These are phyloP conservation scores for Etheostoma cragini DNA, from an alignment of 2,113 vertebrate genomes.

Conservation along the genomic window DNA sequence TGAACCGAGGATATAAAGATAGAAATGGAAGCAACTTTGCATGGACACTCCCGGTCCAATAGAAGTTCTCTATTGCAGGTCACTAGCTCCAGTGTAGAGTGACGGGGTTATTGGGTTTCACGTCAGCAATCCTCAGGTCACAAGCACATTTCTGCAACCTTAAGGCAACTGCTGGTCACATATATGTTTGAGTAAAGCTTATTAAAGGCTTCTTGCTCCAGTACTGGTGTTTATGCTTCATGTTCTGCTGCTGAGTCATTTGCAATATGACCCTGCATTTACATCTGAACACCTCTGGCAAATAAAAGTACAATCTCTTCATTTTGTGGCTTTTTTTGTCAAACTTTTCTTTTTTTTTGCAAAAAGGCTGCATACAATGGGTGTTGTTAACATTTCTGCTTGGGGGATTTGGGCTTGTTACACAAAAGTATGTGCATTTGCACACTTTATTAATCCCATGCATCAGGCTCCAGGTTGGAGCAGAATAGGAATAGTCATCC, in stretches of 20 bases:
- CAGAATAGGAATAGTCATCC: slow-evolving; percentile 33
- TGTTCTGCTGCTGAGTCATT: slow-evolving; percentile 42
- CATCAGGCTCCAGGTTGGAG: slow-evolving; percentile 18
- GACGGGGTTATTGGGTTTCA: slow-evolving; percentile 23
- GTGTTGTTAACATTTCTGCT: neutral
- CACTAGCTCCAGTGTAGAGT: slow-evolving; percentile 8
- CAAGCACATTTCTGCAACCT: slow-evolving; percentile 58
- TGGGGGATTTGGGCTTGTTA: neutral
- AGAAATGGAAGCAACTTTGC: neutral
- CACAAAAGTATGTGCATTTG: slow-evolving; percentile 12
- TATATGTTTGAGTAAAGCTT: slow-evolving; percentile 53
- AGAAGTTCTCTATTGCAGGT: slow-evolving; percentile 18
- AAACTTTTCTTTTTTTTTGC: neutral
- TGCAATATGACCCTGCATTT: slow-evolving; percentile 14
- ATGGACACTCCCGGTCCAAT: neutral
- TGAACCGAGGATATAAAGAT: neutral
- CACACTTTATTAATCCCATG: slow-evolving; percentile 27
- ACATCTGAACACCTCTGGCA: slow-evolving; percentile 12
- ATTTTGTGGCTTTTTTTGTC: neutral
- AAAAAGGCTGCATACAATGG: neutral
- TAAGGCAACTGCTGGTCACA: slow-evolving; percentile 42
- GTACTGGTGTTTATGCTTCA: slow-evolving; percentile 29
- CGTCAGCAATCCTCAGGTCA: slow-evolving; percentile 50
- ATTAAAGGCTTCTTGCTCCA: slow-evolving; percentile 52
- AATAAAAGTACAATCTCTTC: neutral